phyloP scores from a whole-genome alignment of 2,888 invertebrate species.

The Pecten maximus region DNA sequence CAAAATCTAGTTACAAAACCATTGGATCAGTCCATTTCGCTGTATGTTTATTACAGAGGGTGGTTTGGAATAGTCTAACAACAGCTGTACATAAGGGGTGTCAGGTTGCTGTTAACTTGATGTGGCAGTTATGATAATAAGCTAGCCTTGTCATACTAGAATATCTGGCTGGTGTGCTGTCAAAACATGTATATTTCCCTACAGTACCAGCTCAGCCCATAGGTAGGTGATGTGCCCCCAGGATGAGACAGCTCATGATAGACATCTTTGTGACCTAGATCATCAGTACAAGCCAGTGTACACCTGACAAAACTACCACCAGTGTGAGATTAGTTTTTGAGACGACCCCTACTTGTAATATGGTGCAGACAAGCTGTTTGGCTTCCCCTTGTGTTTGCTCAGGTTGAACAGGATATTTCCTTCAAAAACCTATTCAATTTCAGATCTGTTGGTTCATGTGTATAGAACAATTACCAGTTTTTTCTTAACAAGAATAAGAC shows the following conservation, averaged over 20 bases:
- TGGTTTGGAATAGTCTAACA: background rate
- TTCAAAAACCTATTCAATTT: background rate
- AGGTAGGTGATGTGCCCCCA: background rate
- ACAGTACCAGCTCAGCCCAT: background rate
- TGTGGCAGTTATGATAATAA: conserved; percentile 28
- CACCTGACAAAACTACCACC: background rate
- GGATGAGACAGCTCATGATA: background rate
- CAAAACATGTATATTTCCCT: conserved; percentile 22
- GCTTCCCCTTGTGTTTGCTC: background rate
- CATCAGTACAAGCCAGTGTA: background rate
- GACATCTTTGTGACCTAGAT: conserved; percentile 6
- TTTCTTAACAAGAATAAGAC: background rate
- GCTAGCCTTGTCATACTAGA: background rate
- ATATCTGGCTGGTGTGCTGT: background rate
- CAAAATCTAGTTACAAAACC: background rate
- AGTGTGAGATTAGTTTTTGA: background rate
- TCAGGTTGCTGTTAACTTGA: background rate
- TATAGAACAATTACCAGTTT: background rate
- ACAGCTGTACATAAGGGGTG: background rate
- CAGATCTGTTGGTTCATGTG: background rate
- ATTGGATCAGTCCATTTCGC: background rate
- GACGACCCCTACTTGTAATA: background rate
- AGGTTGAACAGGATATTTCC: background rate
- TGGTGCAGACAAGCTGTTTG: conserved; percentile 21
- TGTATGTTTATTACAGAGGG: background rate